These are phyloP conservation scores for Dolomedes plantarius DNA, from an alignment of 2,888 invertebrate genomes.

Conservation along the genomic window DNA sequence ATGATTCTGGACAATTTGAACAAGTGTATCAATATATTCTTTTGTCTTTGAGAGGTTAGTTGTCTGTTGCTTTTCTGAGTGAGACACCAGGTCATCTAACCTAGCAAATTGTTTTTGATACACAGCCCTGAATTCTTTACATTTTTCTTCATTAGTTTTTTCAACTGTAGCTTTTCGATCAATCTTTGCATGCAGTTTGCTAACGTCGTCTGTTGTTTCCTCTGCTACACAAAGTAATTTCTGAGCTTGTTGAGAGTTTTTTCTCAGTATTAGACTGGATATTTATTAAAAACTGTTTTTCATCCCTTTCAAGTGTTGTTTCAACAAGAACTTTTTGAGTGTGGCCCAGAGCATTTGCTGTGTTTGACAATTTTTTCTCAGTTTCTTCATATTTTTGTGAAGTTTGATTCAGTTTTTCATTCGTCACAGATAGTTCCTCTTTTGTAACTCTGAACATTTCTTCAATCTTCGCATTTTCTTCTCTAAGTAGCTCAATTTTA, in stretches of 20 bases:
- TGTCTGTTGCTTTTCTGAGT: constrained; percentile 52
- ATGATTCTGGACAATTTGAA: neutral
- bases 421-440: no score
- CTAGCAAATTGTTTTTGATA: no score
- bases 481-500: constrained; percentile 83
- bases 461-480: constrained; percentile 81
- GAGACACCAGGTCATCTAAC: no score
- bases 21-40: constrained; percentile 21
- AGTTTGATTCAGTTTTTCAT: constrained; percentile 51
- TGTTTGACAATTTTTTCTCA: no score
- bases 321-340: constrained; percentile 78
- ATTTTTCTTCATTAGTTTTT: no score
- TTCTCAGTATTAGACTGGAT: no score
- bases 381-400: constrained; percentile 48
- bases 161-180: constrained; percentile 78
- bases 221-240: no score
- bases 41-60: neutral
- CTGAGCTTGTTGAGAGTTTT: constrained; percentile 81
- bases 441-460: no score
- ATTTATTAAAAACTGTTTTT: no score
- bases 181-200: constrained; percentile 82
- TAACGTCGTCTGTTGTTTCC: constrained; percentile 81
- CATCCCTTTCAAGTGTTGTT: no score
- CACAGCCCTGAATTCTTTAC: no score
- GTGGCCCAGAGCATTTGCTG: constrained; percentile 79